Percentiles rank a stretch among this genome's conserved stretches.
Evolutionary conservation across 2,113 vertebrate genomes (phyloP).

Genomic region (Nothocercus nigrocapillus): DNA sequence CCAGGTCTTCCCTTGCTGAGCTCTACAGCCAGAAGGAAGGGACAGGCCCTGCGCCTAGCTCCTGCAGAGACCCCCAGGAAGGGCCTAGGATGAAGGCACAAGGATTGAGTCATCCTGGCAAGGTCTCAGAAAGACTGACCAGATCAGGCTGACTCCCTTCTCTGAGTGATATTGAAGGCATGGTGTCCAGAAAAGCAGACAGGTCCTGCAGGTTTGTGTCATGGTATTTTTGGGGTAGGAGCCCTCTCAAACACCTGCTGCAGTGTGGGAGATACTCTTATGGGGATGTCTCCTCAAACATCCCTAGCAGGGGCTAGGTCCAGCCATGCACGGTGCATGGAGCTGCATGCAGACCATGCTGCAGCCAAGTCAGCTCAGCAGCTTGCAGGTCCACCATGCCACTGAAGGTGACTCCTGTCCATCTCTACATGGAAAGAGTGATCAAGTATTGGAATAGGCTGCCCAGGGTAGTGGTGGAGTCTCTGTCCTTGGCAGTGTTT

Average conservation of each 20-base stretch:
- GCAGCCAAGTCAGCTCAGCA: background rate
- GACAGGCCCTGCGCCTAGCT: background rate
- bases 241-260: background rate
- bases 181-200: background rate
- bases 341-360: background rate
- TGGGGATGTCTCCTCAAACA: accelerated
- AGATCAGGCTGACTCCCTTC: background rate
- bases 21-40: background rate
- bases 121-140: background rate
- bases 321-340: background rate
- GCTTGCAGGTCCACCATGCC: accelerated
- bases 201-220: background rate
- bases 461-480: no score
- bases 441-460: no score
- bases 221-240: background rate
- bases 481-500: no score
- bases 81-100: background rate
- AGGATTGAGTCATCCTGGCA: background rate
- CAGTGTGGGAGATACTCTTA: accelerated
- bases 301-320: background rate
- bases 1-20: accelerated
- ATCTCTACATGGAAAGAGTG: no score
- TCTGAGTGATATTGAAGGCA: background rate
- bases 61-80: background rate
- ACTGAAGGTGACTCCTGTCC: background rate